phyloP scores from a whole-genome alignment of 2,888 invertebrate species.

The Ochropleura leucogaster region DNA sequence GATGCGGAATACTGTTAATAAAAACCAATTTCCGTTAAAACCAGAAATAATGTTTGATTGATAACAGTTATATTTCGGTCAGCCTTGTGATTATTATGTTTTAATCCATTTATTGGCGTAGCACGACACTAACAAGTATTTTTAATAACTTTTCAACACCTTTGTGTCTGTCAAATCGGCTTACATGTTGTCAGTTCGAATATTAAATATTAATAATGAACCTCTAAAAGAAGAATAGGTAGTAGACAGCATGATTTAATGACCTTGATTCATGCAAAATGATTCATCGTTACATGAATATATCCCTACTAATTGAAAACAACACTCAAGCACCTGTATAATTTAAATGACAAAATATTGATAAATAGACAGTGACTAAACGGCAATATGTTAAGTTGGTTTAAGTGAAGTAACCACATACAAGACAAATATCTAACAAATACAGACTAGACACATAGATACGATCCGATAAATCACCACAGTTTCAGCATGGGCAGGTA shows the following conservation, averaged over 20 bases:
- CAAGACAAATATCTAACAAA: constrained; percentile 22
- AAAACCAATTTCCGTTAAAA: constrained; percentile 64
- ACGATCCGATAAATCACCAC: constrained; percentile 47
- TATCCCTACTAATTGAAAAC: constrained; percentile 18
- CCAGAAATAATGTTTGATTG: constrained; percentile 60
- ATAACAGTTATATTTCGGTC: constrained; percentile 48
- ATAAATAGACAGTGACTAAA: constrained; percentile 48
- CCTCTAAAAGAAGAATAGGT: constrained; percentile 7
- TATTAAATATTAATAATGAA: constrained; percentile 10
- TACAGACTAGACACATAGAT: constrained; percentile 13
- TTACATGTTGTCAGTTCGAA: constrained; percentile 38
- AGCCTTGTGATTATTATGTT: constrained; percentile 59
- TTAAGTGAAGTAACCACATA: constrained; percentile 21
- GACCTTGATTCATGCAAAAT: constrained; percentile 34
- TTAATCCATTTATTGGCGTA: constrained; percentile 38
- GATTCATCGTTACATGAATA: constrained; percentile 27
- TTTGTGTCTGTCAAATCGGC: constrained; percentile 54
- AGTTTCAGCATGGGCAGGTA: constrained; percentile 34
- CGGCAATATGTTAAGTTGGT: constrained; percentile 3
- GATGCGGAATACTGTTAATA: constrained; percentile 59
- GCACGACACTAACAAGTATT: constrained; percentile 44
- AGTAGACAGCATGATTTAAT: constrained; percentile 2
- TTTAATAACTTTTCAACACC: constrained; percentile 43
- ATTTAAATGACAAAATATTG: constrained; percentile 39
- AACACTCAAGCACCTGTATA: constrained; percentile 11